Conservation (phyloP, 2,113 vertebrate species). For the Gnathonemus longibarbis region DNA sequence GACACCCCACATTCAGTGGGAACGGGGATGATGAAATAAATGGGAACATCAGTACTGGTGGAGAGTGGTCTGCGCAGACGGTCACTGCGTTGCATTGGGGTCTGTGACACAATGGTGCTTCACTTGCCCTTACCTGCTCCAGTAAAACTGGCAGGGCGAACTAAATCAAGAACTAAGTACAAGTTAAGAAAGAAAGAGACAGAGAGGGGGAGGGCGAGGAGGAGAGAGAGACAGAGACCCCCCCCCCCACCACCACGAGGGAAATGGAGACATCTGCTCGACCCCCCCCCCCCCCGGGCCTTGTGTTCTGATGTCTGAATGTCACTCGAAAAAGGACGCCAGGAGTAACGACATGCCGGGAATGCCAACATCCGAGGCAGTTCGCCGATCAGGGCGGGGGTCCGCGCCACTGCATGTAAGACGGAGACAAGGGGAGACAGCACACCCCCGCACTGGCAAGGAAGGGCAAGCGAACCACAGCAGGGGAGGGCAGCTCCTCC, state of each 20-base stretch:
- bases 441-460: too few relatives aligned
- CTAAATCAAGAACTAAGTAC: neutral
- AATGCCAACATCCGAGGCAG: neutral
- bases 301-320: slow-evolving; percentile 2
- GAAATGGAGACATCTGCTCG: slow-evolving; percentile 1
- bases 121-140: neutral
- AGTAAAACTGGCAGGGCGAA: neutral
- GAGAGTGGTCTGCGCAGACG: neutral
- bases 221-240: neutral
- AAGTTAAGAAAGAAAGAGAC: neutral
- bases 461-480: neutral
- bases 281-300: neutral
- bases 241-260: neutral
- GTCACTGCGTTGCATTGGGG: neutral
- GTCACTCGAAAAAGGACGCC: neutral
- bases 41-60: neutral
- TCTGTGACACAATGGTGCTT: neutral
- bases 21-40: neutral
- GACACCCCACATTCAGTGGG: neutral
- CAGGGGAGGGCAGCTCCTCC: neutral
- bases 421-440: neutral
- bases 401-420: neutral
- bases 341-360: neutral
- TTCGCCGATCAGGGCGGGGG: neutral
- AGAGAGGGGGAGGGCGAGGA: neutral